Base-by-base conservation (phyloP, 2,888 invertebrate genomes). In the Drosophila setosimentum region DNA sequence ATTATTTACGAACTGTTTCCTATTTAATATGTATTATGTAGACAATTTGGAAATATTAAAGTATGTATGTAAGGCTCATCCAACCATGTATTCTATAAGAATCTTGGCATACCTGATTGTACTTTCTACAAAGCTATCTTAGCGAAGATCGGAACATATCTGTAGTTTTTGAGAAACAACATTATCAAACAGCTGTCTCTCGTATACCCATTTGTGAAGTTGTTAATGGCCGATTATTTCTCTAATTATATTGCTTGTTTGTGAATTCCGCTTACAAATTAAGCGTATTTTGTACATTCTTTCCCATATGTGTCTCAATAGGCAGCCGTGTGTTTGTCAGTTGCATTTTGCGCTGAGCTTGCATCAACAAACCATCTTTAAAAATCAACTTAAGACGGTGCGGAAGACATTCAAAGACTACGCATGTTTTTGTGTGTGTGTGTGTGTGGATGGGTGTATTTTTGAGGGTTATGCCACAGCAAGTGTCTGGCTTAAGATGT, bases 351-450 rank as follows among this genome's bases (percentile, higher is more conserved):
- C 37, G 55, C 27, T 29, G 21, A 57, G 13, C 21, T 35, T 27
- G 33, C 37, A 29, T 55, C 32, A 62, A 37, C 50, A 70, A 35
- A 3, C 27, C 65, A 32, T 40, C 24, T n/a, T n/a, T 18, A 27
- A 29, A 61, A 63, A 21, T 16, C 45, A 72, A 76, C 50, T 65
- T 8, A 73, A 78, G 49, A 21, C 54, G 40, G 68, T 73, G 78
- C 76, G 76, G 76, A 76, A 76, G 76, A 76, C 76, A 55, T 75
- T 49, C 10, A 48, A 61, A 24, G 29, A 30, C 57, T 48, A 30
- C 11, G 40, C 33, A 42, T 55, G 27, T 57, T 32, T 54, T 16
- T 29, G 21, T 51, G 11, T 24, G 11, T 29, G 37, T 16, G n/a
- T 10, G 13, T 18, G 40, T 2, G 16, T 54, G 32, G n/a, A 27